These are phyloP conservation scores for Hydrochoerus hydrochaeris DNA, from an alignment of 2,113 vertebrate genomes.

Conservation along the genomic window DNA sequence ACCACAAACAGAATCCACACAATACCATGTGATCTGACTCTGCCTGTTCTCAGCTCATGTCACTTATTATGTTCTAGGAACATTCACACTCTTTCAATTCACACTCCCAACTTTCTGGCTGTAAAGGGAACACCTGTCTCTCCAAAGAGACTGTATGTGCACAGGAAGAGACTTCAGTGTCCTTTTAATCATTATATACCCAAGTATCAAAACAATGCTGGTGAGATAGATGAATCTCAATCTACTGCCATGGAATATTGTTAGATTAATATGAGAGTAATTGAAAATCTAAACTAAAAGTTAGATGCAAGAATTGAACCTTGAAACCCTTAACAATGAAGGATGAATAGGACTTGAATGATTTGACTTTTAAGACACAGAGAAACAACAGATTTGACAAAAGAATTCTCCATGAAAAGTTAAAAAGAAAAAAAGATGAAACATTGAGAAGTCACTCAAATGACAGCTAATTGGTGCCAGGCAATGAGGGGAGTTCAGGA, in stretches of 20 bases:
- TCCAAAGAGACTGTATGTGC: neutral
- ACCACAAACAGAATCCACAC: neutral
- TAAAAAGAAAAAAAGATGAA: neutral
- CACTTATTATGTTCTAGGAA: neutral
- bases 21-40: neutral
- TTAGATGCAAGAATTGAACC: neutral
- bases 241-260: neutral
- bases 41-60: neutral
- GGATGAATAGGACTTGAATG: neutral
- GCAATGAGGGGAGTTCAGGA: neutral
- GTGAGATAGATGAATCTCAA: neutral
- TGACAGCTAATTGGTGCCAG: neutral
- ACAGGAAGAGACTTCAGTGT: neutral
- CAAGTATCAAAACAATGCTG: neutral
- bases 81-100: neutral
- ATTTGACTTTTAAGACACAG: neutral
- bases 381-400: neutral
- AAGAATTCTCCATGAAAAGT: neutral
- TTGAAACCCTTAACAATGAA: neutral
- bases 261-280: neutral
- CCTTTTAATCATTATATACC: neutral
- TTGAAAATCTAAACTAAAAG: neutral
- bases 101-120: neutral
- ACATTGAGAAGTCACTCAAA: neutral
- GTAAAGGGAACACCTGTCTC: neutral